phyloP scores from a whole-genome alignment of 2,113 vertebrate species.

The Heterotis niloticus region DNA sequence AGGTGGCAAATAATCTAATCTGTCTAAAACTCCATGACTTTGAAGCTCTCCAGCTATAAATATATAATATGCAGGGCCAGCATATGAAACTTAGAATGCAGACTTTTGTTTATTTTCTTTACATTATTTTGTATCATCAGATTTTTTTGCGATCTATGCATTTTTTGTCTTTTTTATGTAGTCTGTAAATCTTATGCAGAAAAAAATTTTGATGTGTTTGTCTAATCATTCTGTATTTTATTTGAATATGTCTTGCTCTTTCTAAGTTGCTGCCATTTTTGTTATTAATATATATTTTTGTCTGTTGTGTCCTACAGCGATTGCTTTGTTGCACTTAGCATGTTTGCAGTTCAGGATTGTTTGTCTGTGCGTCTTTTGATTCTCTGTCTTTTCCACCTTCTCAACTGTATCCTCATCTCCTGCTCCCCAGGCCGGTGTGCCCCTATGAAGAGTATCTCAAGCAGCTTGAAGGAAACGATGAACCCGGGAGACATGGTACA shows the following conservation, averaged over 20 bases:
- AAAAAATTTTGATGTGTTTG: neutral
- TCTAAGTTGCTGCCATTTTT: neutral
- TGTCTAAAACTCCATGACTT: too few species aligned
- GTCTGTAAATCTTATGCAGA: neutral
- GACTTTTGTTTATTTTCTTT: too few species aligned
- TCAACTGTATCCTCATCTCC: neutral
- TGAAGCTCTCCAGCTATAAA: too few species aligned
- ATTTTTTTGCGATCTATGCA: neutral
- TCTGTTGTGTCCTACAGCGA: neutral
- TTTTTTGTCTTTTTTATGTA: neutral
- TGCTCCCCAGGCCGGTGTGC: slow-evolving; percentile 75
- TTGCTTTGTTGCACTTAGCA: neutral
- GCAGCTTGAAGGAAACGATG: slow-evolving; percentile 98
- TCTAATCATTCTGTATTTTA: neutral
- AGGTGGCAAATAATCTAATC: too few species aligned
- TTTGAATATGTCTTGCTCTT: neutral
- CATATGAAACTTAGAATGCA: too few species aligned
- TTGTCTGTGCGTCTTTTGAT: slow-evolving; percentile 8
- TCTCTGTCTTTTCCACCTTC: slow-evolving; percentile 22
- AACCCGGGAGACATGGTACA: slow-evolving; percentile 94
- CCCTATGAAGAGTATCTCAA: slow-evolving; percentile 98
- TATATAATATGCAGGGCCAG: too few species aligned
- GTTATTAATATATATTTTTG: neutral
- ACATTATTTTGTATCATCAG: too few species aligned
- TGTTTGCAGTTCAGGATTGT: neutral